phyloP scores from a whole-genome alignment of 2,888 invertebrate genomes.

The Acheta domesticus region DNA sequence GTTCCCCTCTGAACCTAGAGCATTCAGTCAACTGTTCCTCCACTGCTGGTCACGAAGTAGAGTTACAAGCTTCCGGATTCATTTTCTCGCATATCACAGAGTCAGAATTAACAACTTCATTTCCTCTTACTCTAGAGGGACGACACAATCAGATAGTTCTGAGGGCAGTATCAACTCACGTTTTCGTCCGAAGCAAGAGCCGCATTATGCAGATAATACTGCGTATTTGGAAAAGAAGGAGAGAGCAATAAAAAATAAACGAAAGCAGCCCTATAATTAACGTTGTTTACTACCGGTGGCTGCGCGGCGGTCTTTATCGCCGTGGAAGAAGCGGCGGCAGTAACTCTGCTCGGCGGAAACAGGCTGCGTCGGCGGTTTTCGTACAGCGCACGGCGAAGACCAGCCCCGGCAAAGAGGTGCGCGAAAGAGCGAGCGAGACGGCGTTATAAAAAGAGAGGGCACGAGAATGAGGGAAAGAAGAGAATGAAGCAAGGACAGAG shows the following conservation, averaged over 20 bases:
- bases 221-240: neutral
- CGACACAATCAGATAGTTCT: too few species aligned
- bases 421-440: neutral
- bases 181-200: neutral
- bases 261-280: neutral
- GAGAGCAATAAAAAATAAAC: neutral
- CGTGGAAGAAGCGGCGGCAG: neutral
- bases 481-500: neutral
- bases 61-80: too few species aligned
- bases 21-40: too few species aligned
- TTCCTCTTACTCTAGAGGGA: too few species aligned
- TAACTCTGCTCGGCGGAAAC: neutral
- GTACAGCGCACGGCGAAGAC: too few species aligned
- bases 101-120: too few species aligned
- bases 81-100: too few species aligned
- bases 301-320: neutral
- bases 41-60: too few species aligned
- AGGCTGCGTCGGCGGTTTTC: neutral
- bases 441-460: too few species aligned
- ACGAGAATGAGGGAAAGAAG: neutral
- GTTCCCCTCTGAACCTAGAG: too few species aligned
- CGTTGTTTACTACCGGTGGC: conserved; percentile 6
- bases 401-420: neutral
- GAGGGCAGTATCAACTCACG: too few species aligned
- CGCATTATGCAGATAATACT: neutral